Conservation (phyloP, 2,797 vertebrate genomes). For the Coluber constrictor region DNA sequence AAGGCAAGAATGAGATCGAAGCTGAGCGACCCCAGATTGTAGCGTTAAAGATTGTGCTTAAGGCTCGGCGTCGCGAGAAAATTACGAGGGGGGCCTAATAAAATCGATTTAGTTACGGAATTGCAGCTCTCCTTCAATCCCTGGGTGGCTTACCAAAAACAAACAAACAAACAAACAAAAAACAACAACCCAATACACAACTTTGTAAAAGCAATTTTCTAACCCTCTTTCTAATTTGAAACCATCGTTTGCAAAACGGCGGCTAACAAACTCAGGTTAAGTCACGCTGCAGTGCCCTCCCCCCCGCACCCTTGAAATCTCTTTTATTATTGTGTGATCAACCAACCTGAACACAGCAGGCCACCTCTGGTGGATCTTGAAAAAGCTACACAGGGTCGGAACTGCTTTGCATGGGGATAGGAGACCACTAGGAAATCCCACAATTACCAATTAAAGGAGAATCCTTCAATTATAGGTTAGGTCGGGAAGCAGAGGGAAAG, state of each 20-base stretch:
- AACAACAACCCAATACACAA: too few relatives aligned
- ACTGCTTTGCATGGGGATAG: background rate
- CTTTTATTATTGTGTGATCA: background rate
- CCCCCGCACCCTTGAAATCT: too few relatives aligned
- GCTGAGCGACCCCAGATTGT: background rate
- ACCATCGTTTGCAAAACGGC: background rate
- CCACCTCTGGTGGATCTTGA: background rate
- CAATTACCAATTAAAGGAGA: too few relatives aligned
- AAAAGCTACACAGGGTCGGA: background rate
- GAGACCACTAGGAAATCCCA: background rate
- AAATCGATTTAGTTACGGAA: background rate
- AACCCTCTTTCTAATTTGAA: background rate
- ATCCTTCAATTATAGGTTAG: background rate
- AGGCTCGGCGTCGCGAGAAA: background rate
- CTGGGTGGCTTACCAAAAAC: too few relatives aligned
- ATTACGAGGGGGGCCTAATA: background rate
- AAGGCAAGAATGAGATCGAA: background rate
- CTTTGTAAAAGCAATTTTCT: background rate
- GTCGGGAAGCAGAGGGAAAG: background rate
- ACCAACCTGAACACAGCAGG: background rate
- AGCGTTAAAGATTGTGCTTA: too few relatives aligned
- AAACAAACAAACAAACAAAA: too few relatives aligned
- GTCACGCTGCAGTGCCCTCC: too few relatives aligned
- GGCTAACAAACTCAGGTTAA: background rate
- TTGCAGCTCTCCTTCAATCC: background rate